Evolutionary conservation across 1,140 invertebrate species (phyloP), one percentile per base, ranked within the genome.

Genomic region (Megalopta genalis): DNA sequence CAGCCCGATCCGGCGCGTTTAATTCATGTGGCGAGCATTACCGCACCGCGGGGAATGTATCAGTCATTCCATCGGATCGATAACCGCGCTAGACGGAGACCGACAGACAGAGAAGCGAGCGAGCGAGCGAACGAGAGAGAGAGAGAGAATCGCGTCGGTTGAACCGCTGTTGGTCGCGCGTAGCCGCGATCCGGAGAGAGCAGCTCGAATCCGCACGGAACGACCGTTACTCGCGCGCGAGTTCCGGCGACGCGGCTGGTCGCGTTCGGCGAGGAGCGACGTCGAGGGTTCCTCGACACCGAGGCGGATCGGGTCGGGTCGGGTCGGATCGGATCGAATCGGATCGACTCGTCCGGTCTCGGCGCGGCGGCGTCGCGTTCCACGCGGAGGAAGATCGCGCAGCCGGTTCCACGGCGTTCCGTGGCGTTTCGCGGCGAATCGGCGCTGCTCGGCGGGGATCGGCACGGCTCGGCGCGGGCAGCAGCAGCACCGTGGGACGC

Each of bases 401-500:
- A n/a, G n/a, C n/a, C n/a, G n/a, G n/a, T n/a, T n/a, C n/a, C n/a
- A n/a, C n/a, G n/a, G n/a, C n/a, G n/a, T n/a, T n/a, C n/a, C n/a
- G n/a, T n/a, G n/a, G n/a, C n/a, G n/a, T n/a, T n/a, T n/a, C n/a
- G n/a, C n/a, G n/a, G n/a, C n/a, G n/a, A n/a, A n/a, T n/a, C n/a
- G n/a, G n/a, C n/a, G n/a, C n/a, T n/a, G n/a, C n/a, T n/a, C n/a
- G n/a, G n/a, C n/a, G n/a, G n/a, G n/a, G 65, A 65, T 79, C 68
- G 75, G 39, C 12, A 54, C 69, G 59, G 32, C 66, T 42, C 25
- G 27, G 25, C 0, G 12, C 5, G 12, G 23, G 16, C 8, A 8
- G n/a, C 23, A n/a, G 46, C 46, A 46, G 18, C 77, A 60, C 59
- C 83, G 83, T 85, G 69, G 79, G 74, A 85, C 74, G 68, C 84